Base-by-base conservation (phyloP, 2,888 invertebrate species). In the Lasioglossum oenotherae region DNA sequence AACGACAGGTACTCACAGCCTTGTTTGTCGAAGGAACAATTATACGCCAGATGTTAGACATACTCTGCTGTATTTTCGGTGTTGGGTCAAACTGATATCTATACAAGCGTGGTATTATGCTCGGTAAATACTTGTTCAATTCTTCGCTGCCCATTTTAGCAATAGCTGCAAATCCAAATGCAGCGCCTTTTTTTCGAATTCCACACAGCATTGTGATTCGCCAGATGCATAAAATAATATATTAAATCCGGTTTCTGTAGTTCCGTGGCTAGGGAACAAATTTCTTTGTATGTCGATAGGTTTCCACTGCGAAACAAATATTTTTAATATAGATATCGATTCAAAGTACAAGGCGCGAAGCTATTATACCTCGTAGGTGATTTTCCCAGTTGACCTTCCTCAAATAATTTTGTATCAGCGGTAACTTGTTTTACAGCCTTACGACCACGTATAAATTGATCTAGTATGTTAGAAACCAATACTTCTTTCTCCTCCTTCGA, bases 201-300 rank as follows among this genome's bases (percentile, higher is more conserved):
- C 99, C 99, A 99, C 79, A 98, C 96, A 2, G 98, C 97, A 95
- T 99, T 98, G 94, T 99, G 98, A 96, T 99, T 99, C 0, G 99
- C 99, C 88, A 99, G 96, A 94, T 99, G 98, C 98, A 99, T 98
- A 94, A 99, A 99, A 95, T 98, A 98, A 95, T 99, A 99, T 87
- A 99, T 97, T 86, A 99, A 96, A 94, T 99, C 99, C 0, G 99
- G 99, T 94, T 99, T 98, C 94, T 99, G 99, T 87, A 99, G 96
- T 95, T 99, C 99, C 0, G 98, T 98, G 0, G 99, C 99, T 72
- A 99, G 96, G 0, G 98, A 98, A 95, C 99, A 99, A 77, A 99
- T 96, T 95, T 99, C 99, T 94, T 98, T 98, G 95, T 99, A 99
- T 0, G 99, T 99, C 1, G 99, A 98, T 49, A 99, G 96, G 92